phyloP scores from a whole-genome alignment of 2,113 vertebrate species.

The Brachyhypopomus occidentalis region DNA sequence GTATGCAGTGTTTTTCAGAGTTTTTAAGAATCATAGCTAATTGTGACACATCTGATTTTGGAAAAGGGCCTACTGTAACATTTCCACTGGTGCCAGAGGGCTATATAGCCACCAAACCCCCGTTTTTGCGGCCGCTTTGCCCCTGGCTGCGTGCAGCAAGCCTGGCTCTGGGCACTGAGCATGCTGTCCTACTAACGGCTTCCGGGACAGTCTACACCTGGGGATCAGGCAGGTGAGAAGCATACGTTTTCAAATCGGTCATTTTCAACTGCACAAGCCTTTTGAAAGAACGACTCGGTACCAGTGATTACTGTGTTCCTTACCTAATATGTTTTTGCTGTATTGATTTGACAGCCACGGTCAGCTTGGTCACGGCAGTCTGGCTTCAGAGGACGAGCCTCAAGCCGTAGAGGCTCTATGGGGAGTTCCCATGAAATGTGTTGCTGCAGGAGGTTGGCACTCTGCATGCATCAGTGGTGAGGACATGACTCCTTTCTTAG shows the following conservation, averaged over 20 bases:
- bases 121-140: constrained; percentile 74
- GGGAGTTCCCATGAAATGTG: constrained; percentile 76
- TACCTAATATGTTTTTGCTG: neutral
- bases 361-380: constrained; percentile 86
- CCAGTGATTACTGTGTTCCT: neutral
- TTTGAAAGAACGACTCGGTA: neutral
- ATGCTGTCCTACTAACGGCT: constrained; percentile 76
- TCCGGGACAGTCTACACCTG: constrained; percentile 80
- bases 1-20: neutral
- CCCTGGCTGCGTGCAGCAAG: constrained; percentile 69
- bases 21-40: neutral
- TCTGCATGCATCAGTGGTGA: constrained; percentile 83
- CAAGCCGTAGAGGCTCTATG: constrained; percentile 82
- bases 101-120: constrained; percentile 73
- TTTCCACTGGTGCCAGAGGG: constrained; percentile 84
- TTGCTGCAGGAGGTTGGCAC: constrained; percentile 91
- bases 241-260: neutral
- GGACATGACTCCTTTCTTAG: constrained; percentile 27
- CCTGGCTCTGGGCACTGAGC: constrained; percentile 80
- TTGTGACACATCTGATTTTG: neutral
- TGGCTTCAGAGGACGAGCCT: constrained; percentile 79
- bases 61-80: constrained; percentile 44
- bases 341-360: constrained; percentile 80
- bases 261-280: neutral
- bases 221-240: constrained; percentile 84